Conservation (phyloP, 92 coral and sea anemone genomes). For the Siderastrea siderea region DNA sequence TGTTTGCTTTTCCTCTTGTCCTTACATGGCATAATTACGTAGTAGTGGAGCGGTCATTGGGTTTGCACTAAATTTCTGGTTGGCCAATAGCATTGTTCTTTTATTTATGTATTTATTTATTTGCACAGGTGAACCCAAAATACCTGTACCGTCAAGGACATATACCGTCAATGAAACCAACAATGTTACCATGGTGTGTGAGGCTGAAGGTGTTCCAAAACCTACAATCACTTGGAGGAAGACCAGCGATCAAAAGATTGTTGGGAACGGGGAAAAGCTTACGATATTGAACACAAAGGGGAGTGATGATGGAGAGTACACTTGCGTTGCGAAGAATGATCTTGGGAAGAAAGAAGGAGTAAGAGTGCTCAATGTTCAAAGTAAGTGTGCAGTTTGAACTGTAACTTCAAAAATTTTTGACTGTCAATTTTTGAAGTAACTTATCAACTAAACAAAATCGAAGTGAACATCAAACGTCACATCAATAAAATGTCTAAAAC, state of each 20-base stretch:
- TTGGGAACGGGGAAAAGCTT: constrained; percentile 50
- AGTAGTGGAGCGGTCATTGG: no score
- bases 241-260: constrained; percentile 5
- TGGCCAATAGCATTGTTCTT: no score
- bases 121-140: constrained; percentile 64
- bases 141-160: no score
- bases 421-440: background rate
- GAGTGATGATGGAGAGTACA: constrained; percentile 72
- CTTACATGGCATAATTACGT: no score
- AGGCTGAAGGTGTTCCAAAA: constrained; percentile 76
- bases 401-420: background rate
- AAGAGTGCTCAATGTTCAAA: constrained; percentile 68
- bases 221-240: constrained; percentile 75
- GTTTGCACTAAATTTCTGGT: no score
- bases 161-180: constrained; percentile 62
- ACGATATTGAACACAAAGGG: constrained; percentile 58
- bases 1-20: no score
- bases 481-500: no score
- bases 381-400: constrained; percentile 33
- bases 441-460: no score
- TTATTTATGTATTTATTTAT: background rate
- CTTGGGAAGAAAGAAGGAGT: constrained; percentile 57
- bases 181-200: constrained; percentile 61
- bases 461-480: no score
- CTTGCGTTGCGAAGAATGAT: constrained; percentile 71